These are phyloP conservation scores for Drosophila mauritiana DNA, from an alignment of 1,140 invertebrate genomes.

Conservation along the genomic window DNA sequence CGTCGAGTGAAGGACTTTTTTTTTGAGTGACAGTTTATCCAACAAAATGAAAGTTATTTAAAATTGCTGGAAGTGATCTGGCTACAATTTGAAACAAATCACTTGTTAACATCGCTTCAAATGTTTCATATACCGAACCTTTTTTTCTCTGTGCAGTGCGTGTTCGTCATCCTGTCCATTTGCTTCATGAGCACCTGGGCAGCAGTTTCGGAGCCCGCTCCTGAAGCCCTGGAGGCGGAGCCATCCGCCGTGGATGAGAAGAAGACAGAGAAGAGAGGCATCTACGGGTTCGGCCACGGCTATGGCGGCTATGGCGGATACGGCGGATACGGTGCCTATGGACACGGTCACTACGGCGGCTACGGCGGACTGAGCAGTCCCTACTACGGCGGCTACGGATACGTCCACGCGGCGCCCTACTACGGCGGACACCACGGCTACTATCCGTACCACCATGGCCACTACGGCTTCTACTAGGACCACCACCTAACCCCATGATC, in stretches of 20 bases:
- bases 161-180: constrained; percentile 61
- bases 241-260: constrained; percentile 55
- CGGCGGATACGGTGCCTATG: constrained; percentile 39
- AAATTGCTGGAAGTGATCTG: not conserved
- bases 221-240: constrained; percentile 29
- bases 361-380: constrained; percentile 59
- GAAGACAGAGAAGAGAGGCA: constrained; percentile 77
- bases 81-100: no score
- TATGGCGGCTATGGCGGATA: constrained; percentile 40
- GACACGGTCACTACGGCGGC: constrained; percentile 51
- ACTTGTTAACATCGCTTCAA: no score
- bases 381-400: constrained; percentile 68
- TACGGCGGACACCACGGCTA: constrained; percentile 70
- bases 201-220: constrained; percentile 57
- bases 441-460: constrained; percentile 74
- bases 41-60: not conserved
- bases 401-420: constrained; percentile 60
- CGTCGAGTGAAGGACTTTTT: not conserved
- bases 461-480: constrained; percentile 68
- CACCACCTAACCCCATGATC: constrained; percentile 18
- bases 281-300: constrained; percentile 74
- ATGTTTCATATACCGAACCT: not conserved
- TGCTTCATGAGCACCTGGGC: constrained; percentile 55
- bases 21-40: not conserved
- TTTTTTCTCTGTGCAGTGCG: constrained; percentile 46